Base-by-base conservation (phyloP, 53 echinoderm and acorn worm species). In the Temnopleurus reevesii region DNA sequence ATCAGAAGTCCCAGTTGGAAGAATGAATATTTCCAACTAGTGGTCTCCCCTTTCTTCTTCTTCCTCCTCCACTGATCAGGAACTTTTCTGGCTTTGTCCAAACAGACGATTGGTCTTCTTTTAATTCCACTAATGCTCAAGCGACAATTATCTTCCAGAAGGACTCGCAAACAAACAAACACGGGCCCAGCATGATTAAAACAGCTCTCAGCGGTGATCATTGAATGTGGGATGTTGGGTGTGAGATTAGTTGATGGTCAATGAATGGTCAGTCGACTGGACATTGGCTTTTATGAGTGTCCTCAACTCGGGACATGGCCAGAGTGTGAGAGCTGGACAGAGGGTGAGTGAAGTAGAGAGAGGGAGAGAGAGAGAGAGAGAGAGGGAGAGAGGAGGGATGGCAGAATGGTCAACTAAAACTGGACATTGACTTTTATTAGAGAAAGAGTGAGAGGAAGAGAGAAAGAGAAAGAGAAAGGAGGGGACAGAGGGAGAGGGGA, bases 271-370 rank as follows among this genome's bases (percentile, higher is more conserved):
- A 79, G 79, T 49, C 12, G 17, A 79, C 12, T 79, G 79, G 79
- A 79, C 49, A 79, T 27, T 24, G 79, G 79, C 79, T 79, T 6
- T 79, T 79, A 29, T 79, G 79, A 43, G 47, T 79, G 79, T 79
- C 79, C 79, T 79, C 15, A 79, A 27, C 79, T 79, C 46, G 28
- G 79, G 79, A 79, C 79, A 79, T 30, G 79, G 79, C 49, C 27
- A 46, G 29, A 79, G 19, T 49, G 51, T 21, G 79, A 0, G 79
- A 49, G 79, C 8, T 51, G 53, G 53, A 51, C 8, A 15, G 53
- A 51, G 53, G 53, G 53, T 10, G 53, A 51, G 53, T 8, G 53
- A 15, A 51, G 53, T 10, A 15, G 53, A 30, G 79, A 45, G 77
- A 45, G 28, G 59, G 59, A 17, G 59, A 18, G 77, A 28, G 0